phyloP scores from a whole-genome alignment of 2,797 vertebrate species.

The Tragelaphus eurycerus region DNA sequence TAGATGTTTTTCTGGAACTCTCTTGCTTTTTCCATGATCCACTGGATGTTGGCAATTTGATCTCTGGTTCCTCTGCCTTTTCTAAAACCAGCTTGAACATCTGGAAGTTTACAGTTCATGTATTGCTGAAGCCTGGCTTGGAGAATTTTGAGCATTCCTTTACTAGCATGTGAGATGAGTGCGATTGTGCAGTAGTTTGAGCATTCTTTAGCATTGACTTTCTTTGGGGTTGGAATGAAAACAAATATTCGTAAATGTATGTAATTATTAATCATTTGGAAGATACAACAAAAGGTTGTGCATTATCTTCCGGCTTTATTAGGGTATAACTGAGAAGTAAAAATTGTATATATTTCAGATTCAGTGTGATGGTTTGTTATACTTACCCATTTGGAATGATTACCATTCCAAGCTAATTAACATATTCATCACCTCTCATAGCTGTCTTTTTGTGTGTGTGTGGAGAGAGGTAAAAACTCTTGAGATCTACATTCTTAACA shows the following conservation, averaged over 20 bases:
- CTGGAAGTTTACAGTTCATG: fast-evolving
- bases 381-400: background rate
- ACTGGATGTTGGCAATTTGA: too few species aligned
- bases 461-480: background rate
- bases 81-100: too few species aligned
- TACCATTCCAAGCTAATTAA: background rate
- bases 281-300: background rate
- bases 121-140: too few species aligned
- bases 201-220: too few species aligned
- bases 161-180: too few species aligned
- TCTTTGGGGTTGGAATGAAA: too few species aligned
- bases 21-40: too few species aligned
- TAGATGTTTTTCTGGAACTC: too few species aligned
- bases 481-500: background rate
- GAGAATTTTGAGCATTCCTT: too few species aligned
- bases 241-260: background rate
- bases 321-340: background rate
- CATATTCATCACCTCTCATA: background rate
- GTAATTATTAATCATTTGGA: background rate
- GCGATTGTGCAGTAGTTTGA: too few species aligned
- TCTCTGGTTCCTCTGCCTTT: too few species aligned
- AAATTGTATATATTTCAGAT: background rate
- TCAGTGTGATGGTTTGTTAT: background rate
- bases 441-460: background rate
- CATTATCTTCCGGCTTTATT: background rate